phyloP scores from a whole-genome alignment of 2,888 invertebrate genomes.

The Hecatera dysodea region DNA sequence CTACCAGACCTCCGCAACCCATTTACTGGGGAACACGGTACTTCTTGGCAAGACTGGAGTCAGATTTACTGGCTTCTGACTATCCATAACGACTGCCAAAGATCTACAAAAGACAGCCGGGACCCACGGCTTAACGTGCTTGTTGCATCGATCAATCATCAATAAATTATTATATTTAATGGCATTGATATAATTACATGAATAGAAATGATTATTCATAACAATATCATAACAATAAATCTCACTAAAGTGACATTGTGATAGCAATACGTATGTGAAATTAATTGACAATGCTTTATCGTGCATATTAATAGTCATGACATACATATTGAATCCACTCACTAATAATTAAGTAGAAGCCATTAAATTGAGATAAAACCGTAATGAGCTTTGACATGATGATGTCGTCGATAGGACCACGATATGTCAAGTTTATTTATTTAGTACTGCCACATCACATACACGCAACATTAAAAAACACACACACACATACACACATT shows the following conservation, averaged over 20 bases:
- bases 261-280: constrained; percentile 39
- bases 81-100: too few species aligned
- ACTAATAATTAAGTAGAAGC: constrained; percentile 32
- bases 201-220: constrained; percentile 5
- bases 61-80: too few species aligned
- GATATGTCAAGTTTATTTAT: background rate
- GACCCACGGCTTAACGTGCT: too few species aligned
- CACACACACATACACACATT: too few species aligned
- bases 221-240: constrained; percentile 22
- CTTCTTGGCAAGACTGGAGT: too few species aligned
- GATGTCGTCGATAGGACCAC: background rate
- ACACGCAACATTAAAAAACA: too few species aligned
- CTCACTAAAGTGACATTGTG: constrained; percentile 24
- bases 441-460: too few species aligned
- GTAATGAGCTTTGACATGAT: constrained; percentile 21
- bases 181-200: constrained; percentile 6
- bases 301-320: constrained; percentile 48
- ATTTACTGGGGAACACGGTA: too few species aligned
- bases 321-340: constrained; percentile 28
- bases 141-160: too few species aligned
- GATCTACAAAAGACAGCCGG: too few species aligned
- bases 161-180: background rate
- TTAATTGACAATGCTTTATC: constrained; percentile 53
- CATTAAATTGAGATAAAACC: constrained; percentile 48
- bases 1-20: too few species aligned